Evolutionary conservation across 1,140 invertebrate species (phyloP).

Genomic region (Anoplolepis gracilipes): DNA sequence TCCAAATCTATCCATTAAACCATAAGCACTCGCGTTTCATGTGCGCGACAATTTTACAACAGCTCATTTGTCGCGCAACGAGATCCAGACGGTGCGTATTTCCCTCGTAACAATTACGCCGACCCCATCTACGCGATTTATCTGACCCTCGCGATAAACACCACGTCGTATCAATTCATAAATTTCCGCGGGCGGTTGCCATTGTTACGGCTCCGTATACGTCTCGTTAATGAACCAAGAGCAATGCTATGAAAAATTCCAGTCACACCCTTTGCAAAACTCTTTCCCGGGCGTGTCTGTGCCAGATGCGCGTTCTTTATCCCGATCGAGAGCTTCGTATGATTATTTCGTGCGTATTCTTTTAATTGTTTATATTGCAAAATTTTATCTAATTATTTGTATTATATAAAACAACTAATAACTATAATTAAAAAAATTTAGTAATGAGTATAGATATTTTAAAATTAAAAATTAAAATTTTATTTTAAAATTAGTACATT

Average conservation of each 20-base stretch:
- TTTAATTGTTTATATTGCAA: not conserved
- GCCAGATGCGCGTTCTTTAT: conserved; percentile 21
- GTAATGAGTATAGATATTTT: not conserved
- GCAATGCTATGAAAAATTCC: conserved; percentile 34
- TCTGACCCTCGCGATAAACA: conserved; percentile 33
- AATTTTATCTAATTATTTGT: not conserved
- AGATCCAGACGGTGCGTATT: conserved; percentile 20
- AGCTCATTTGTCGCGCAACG: conserved; percentile 19
- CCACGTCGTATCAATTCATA: conserved; percentile 60
- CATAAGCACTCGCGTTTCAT: not conserved
- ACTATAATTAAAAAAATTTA: not conserved
- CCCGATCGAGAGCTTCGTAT: not conserved
- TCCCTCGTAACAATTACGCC: conserved; percentile 46
- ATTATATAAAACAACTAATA: not conserved
- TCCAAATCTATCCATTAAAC: not conserved
- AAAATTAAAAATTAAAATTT: not conserved
- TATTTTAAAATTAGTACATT: not conserved
- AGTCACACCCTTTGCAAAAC: conserved; percentile 36
- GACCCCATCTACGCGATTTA: conserved; percentile 38
- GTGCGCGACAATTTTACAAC: not conserved
- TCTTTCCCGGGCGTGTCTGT: conserved; percentile 12
- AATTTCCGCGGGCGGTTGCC: conserved; percentile 32
- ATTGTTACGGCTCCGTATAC: conserved; percentile 47
- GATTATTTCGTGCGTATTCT: not conserved
- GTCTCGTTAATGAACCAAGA: conserved; percentile 29